Evolutionary conservation across 2,797 vertebrate species (phyloP), one percentile per base, ranked within the genome.

Genomic region (Sebastes hubbsi): DNA sequence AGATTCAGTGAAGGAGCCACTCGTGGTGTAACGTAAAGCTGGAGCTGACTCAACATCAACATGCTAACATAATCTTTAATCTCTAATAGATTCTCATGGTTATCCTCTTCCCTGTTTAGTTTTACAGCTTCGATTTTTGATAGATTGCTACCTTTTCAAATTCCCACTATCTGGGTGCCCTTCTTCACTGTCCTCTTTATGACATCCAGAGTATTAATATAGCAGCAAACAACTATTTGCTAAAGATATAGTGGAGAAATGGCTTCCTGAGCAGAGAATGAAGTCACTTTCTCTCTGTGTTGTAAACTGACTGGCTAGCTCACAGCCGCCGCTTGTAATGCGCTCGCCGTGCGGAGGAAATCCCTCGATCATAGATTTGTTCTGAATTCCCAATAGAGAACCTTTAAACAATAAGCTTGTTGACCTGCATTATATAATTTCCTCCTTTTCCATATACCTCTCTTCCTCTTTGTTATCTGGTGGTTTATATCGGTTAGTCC

Each of bases 401-500:
- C 60, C 20, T 7, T n/a, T 62, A 24, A 63, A 59, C 55, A 68
- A 54, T 29, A 25, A 55, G 10, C 13, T 46, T 14, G 30, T 5
- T 74, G 29, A 32, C 24, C 24, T 55, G 6, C 4, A 25, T 62
- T 20, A 42, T 27, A 58, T 9, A 1, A 46, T 74, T n/a, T 62
- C 24, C 32, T 55, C 27, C 27, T 62, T 22, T 24, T 36, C 22
- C 32, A 4, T 10, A 13, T n/a, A 13, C 8, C 25, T 8, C 10
- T 38, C 60, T 78, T 75, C 59, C 52, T 75, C 59, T 64, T 25
- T 49, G 8, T 58, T 63, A 36, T 34, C 4, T 30, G 9, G 16
- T 38, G 2, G 10, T 13, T 25, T 24, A 3, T 30, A 8, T 11
- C 2, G 11, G 46, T 1, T 2, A 25, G 5, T n/a, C 12, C 10